Evolutionary conservation across 30 jellyfish, hydroid and myxozoan species (phyloP).

Genomic region (Chironex yamaguchii): DNA sequence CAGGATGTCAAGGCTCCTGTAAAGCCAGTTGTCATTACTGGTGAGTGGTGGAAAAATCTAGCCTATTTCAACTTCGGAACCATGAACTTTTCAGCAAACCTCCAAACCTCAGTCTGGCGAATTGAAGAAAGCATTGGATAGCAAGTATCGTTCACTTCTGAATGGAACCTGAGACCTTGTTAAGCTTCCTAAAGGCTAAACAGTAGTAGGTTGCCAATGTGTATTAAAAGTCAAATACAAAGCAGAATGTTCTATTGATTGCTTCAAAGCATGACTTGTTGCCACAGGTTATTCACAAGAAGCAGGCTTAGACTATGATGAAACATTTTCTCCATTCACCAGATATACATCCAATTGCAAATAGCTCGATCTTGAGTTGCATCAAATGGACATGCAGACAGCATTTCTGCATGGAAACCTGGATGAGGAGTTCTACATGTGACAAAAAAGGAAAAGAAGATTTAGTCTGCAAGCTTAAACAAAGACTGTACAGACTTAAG

Average conservation of each 20-base stretch:
- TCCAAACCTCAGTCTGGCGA: too few relatives aligned
- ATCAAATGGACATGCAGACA: constrained; percentile 37
- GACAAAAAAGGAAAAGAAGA: neutral
- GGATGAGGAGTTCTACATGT: constrained; percentile 47
- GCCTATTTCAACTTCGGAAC: too few relatives aligned
- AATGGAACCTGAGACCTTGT: constrained; percentile 47
- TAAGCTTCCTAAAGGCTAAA: constrained; percentile 28
- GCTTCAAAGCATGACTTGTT: constrained; percentile 63
- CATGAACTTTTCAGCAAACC: too few relatives aligned
- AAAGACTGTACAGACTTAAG: constrained; percentile 17
- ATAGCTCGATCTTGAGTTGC: constrained; percentile 29
- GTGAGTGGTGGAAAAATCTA: constrained; percentile 72
- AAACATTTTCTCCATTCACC: constrained; percentile 48
- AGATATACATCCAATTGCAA: constrained; percentile 40
- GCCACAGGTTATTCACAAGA: constrained; percentile 73
- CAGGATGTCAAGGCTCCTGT: too few relatives aligned
- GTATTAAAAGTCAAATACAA: constrained; percentile 48
- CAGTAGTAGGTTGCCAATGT: constrained; percentile 48
- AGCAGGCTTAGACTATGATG: constrained; percentile 36
- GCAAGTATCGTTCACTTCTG: constrained; percentile 9
- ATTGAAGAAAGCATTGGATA: constrained; percentile 47
- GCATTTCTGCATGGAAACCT: constrained; percentile 48
- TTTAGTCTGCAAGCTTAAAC: constrained; percentile 23
- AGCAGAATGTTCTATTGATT: constrained; percentile 56
- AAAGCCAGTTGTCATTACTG: neutral